A percentile compares a stretch with the other conserved stretches of the same genome.
These are phyloP conservation scores for Chamaetylas fuelleborni DNA, from an alignment of 2,113 vertebrate genomes.

Conservation along the genomic window DNA sequence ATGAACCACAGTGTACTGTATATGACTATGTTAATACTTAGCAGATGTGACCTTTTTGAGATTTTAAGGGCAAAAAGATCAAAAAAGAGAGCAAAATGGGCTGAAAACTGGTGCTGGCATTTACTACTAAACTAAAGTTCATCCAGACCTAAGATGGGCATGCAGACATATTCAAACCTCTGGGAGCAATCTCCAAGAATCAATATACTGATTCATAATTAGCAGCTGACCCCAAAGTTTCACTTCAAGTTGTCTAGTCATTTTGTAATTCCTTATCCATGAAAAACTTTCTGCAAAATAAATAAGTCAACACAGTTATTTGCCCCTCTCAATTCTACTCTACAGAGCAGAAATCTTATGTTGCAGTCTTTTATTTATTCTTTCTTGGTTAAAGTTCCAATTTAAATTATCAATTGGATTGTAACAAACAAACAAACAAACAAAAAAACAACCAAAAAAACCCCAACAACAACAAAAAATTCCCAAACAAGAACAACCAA, in stretches of 20 bases:
- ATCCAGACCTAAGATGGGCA: background rate
- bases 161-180: background rate
- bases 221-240: background rate
- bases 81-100: background rate
- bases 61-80: background rate
- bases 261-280: background rate
- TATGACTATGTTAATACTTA: background rate
- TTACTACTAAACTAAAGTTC: background rate
- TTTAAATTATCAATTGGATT: background rate
- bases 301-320: background rate
- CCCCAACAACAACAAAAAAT: no score
- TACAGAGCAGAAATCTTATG: background rate
- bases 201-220: background rate
- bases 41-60: background rate
- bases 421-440: background rate
- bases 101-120: background rate
- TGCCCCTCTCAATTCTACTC: background rate
- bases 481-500: background rate
- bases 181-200: background rate
- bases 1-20: background rate
- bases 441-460: no score
- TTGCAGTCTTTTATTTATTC: background rate
- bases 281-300: background rate
- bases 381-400: background rate
- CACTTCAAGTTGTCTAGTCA: background rate